Conservation (phyloP, 2,888 invertebrate genomes). For the Eristalinus aeneus region DNA sequence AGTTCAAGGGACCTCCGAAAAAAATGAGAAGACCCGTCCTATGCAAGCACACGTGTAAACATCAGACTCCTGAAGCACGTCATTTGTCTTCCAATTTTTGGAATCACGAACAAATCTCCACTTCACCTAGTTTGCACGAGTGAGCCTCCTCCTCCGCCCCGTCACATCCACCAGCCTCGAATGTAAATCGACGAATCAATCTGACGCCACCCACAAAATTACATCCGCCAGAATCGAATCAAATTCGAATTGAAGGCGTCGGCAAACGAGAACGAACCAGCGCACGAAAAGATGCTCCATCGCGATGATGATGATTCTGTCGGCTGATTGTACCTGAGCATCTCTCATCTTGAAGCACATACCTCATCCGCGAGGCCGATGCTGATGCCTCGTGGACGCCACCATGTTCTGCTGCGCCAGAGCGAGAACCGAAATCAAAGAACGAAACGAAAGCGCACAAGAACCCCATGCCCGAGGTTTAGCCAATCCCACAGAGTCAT, state of each 20-base stretch:
- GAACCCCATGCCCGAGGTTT: conserved; percentile 36
- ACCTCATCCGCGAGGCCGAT: conserved; percentile 53
- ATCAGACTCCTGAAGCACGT: no score
- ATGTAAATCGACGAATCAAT: not conserved
- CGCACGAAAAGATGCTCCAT: not conserved
- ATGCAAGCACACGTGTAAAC: no score
- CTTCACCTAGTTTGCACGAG: no score
- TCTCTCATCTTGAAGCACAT: conserved; percentile 61
- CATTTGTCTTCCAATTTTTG: no score
- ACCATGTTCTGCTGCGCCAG: conserved; percentile 24
- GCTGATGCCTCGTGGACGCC: conserved; percentile 13
- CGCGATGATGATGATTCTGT: conserved; percentile 5
- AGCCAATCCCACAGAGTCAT: conserved; percentile 66
- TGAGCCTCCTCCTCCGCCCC: not conserved
- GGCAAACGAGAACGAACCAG: not conserved
- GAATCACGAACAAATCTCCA: no score
- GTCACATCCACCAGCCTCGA: not conserved
- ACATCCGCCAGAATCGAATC: conserved; percentile 12
- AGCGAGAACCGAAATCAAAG: conserved; percentile 32
- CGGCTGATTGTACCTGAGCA: conserved; percentile 58
- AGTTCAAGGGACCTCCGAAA: no score
- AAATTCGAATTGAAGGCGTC: conserved; percentile 24
- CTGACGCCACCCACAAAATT: conserved; percentile 41
- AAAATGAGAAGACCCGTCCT: no score
- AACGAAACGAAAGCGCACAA: not conserved